These are phyloP conservation scores for Phalacrocorax aristotelis DNA, from an alignment of 2,113 vertebrate species.

Conservation along the genomic window DNA sequence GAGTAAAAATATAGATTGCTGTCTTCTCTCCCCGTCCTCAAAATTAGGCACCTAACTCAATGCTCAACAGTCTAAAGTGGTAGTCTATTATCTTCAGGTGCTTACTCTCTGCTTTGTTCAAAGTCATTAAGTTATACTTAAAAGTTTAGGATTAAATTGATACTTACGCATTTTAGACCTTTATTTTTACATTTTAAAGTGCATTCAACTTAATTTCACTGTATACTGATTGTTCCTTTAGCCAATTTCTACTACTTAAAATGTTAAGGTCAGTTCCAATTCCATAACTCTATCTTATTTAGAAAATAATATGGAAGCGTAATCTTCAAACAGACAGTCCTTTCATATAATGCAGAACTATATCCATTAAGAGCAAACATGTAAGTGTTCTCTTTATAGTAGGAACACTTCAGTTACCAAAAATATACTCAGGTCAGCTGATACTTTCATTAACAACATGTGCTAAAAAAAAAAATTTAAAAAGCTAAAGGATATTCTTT, in stretches of 20 bases:
- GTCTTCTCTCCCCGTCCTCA: not conserved
- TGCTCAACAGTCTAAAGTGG: not conserved
- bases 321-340: not conserved
- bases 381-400: not conserved
- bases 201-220: not conserved
- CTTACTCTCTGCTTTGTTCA: not conserved
- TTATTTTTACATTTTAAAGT: not conserved
- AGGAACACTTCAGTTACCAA: not conserved
- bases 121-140: not conserved
- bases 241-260: not conserved
- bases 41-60: not conserved
- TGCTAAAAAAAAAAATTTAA: not conserved
- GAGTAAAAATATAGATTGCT: not conserved
- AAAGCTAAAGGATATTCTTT: no score
- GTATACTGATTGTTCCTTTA: not conserved
- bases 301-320: not conserved
- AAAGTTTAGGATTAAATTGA: not conserved
- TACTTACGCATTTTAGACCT: not conserved
- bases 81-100: not conserved
- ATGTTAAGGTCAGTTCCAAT: not conserved
- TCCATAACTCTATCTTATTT: not conserved
- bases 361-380: not conserved
- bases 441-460: not conserved
- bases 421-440: not conserved
- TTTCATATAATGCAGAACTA: not conserved